Evolutionary conservation across 2,888 invertebrate species (phyloP).

Genomic region (Rotaria socialis): DNA sequence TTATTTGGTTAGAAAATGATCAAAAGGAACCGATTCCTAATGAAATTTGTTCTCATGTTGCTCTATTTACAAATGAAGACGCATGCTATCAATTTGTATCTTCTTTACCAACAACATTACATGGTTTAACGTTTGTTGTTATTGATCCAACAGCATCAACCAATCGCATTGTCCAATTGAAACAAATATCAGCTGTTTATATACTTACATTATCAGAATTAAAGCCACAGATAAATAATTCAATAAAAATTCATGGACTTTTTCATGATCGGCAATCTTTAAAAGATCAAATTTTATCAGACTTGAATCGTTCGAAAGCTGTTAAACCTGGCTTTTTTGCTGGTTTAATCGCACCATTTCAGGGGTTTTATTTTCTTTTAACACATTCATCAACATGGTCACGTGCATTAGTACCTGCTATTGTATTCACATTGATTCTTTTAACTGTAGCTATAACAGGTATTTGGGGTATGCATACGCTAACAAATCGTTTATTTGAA

Average conservation of each 20-base stretch:
- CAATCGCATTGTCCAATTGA: not conserved
- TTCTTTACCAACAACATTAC: not conserved
- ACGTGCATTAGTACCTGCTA: not conserved
- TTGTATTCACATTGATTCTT: not conserved
- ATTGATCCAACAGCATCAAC: not conserved
- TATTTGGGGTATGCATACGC: not conserved
- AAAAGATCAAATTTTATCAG: not conserved
- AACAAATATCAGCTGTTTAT: not conserved
- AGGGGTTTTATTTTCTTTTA: not conserved
- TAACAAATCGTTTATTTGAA: not conserved
- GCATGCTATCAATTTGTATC: constrained; percentile 1
- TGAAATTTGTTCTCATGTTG: not conserved
- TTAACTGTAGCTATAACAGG: not conserved
- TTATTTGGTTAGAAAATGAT: not conserved
- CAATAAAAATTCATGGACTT: not conserved
- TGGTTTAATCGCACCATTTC: constrained; percentile 7
- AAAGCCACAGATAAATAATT: not conserved
- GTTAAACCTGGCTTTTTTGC: not conserved
- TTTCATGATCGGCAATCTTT: not conserved
- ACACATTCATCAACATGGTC: not conserved
- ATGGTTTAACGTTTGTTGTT: not conserved
- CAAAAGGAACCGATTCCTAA: not conserved
- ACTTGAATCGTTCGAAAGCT: not conserved
- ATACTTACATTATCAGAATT: not conserved
- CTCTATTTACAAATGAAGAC: not conserved